phyloP scores from a whole-genome alignment of 1,140 invertebrate genomes.

The Rhynchophorus ferrugineus region DNA sequence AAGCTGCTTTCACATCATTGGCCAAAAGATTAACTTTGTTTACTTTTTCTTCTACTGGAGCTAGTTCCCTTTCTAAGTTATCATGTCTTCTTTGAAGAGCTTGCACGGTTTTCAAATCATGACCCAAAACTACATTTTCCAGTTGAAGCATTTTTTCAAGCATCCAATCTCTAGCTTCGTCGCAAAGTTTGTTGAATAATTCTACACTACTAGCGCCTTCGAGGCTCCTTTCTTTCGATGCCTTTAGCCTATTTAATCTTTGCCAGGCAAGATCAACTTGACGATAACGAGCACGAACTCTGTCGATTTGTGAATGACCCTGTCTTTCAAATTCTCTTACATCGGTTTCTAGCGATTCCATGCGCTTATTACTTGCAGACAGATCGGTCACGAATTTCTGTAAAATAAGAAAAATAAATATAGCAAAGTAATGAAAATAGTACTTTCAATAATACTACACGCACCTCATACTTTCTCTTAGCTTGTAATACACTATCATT shows the following conservation, averaged over 20 bases:
- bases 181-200: slow-evolving; percentile 86
- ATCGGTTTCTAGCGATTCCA: slow-evolving; percentile 81
- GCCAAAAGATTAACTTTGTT: slow-evolving; percentile 72
- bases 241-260: slow-evolving; percentile 78
- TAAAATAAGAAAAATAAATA: slow-evolving; percentile 31
- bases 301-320: slow-evolving; percentile 82
- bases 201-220: slow-evolving; percentile 82
- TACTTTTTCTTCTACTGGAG: slow-evolving; percentile 85
- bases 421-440: neutral
- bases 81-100: slow-evolving; percentile 83
- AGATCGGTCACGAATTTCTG: slow-evolving; percentile 92
- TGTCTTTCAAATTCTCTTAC: slow-evolving; percentile 79
- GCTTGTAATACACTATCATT: slow-evolving; percentile 88
- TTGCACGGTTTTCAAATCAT: slow-evolving; percentile 85
- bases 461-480: slow-evolving; percentile 87
- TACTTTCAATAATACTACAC: slow-evolving; percentile 6
- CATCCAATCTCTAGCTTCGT: slow-evolving; percentile 92
- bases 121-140: slow-evolving; percentile 68
- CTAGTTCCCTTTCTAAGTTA: slow-evolving; percentile 81
- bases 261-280: slow-evolving; percentile 87
- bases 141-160: slow-evolving; percentile 81
- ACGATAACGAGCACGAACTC: slow-evolving; percentile 71
- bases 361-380: slow-evolving; percentile 81
- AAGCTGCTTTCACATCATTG: slow-evolving; percentile 80
- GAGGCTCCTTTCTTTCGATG: slow-evolving; percentile 83